Percentiles rank a stretch among this genome's conserved stretches.
These are phyloP conservation scores for Cephalophus harveyi DNA, from an alignment of 2,113 vertebrate species.

Conservation along the genomic window DNA sequence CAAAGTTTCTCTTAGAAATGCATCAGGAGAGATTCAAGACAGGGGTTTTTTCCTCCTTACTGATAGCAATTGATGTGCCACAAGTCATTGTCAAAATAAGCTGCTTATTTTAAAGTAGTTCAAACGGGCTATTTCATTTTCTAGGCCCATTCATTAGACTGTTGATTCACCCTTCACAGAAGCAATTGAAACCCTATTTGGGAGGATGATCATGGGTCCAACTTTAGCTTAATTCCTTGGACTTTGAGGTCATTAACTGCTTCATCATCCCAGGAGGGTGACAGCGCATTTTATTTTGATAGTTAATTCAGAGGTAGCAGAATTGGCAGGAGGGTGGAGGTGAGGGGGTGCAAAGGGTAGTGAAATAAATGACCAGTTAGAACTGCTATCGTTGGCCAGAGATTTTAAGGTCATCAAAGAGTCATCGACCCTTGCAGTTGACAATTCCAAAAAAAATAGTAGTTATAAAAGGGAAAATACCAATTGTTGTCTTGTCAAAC, in stretches of 20 bases:
- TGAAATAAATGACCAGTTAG: slow-evolving; percentile 69
- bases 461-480: slow-evolving; percentile 77
- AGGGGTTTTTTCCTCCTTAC: slow-evolving; percentile 70
- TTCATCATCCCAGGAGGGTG: slow-evolving; percentile 58
- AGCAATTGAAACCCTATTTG: slow-evolving; percentile 67
- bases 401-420: slow-evolving; percentile 81
- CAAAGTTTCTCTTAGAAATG: slow-evolving; percentile 60
- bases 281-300: slow-evolving; percentile 75
- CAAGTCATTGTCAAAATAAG: slow-evolving; percentile 74
- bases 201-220: slow-evolving; percentile 60
- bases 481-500: slow-evolving; percentile 84
- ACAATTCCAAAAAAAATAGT: slow-evolving; percentile 75
- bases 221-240: slow-evolving; percentile 75
- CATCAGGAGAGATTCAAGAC: slow-evolving; percentile 68
- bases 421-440: slow-evolving; percentile 79
- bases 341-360: neutral
- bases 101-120: slow-evolving; percentile 77
- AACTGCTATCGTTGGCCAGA: slow-evolving; percentile 64
- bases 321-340: neutral
- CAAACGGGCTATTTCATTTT: slow-evolving; percentile 77
- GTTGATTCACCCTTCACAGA: slow-evolving; percentile 76
- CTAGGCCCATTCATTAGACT: slow-evolving; percentile 81
- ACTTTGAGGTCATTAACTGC: slow-evolving; percentile 78
- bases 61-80: slow-evolving; percentile 75
- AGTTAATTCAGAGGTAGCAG: slow-evolving; percentile 59